Base-by-base conservation (phyloP, 2,888 invertebrate species). In the Synergus itoensis region DNA sequence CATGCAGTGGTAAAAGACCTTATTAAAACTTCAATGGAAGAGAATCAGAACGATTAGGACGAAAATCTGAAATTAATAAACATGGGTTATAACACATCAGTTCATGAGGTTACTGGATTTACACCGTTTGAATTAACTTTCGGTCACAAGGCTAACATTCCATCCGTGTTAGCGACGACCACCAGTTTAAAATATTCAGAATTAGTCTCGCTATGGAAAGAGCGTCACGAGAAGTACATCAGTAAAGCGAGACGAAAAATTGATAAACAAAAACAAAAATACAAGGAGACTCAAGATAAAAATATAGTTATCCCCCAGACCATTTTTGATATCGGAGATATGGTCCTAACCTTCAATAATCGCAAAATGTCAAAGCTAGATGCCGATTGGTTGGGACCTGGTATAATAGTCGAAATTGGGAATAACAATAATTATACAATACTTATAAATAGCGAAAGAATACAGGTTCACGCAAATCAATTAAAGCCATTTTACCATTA, bases 291-390 rank as follows among this genome's bases (percentile, higher is more conserved):
- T 48, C 12, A 48, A 48, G 48, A 48, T 43, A 11, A 43, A 11
- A 7, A 11, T 43, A 43, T 43, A 9, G 11, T 43, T 2, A 43
- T 43, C 43, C 43, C 43, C 11, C 11, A 43, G 1, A 11, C 43
- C 21, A 21, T 21, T 21, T 21, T 21, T 21, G 43, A 43, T 11
- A 43, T 43, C 43, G 43, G 43, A 11, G 43, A 43, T 43, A 43
- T 43, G 43, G 43, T 43, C 1, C 2, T 43, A 43, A 43, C 11
- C 11, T 43, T 9, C 43, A 43, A 43, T 43, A 43, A 43, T 43
- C 7, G 11, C 0, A 11, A 77, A 80, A 76, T 16, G 75, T 75
- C 62, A 28, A 63, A 63, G 4, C 1, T 63, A 63, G 11, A 12
- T 63, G 21, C 62, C 3, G 62, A 63, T 11, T 63, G 62, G 36